These are phyloP conservation scores for Xiphydria camelus DNA, from an alignment of 2,888 invertebrate genomes.

Conservation along the genomic window DNA sequence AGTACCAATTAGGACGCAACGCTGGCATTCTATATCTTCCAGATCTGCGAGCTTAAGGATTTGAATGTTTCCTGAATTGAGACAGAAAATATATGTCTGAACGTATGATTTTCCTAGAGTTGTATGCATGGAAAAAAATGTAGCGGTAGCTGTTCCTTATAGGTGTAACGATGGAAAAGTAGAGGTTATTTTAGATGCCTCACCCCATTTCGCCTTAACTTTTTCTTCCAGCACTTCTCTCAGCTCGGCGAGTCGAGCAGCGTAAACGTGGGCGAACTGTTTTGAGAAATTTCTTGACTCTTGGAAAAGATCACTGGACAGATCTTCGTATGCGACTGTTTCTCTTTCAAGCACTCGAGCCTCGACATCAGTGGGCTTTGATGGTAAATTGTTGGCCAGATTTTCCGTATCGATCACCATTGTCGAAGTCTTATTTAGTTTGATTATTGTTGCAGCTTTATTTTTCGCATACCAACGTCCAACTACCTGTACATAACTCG, in stretches of 20 bases:
- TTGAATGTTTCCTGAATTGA: constrained; percentile 35
- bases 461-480: too few relatives aligned
- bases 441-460: too few relatives aligned
- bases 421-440: too few relatives aligned
- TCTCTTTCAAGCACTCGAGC: constrained; percentile 33
- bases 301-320: constrained; percentile 30
- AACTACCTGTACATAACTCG: too few relatives aligned
- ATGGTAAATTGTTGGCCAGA: neutral
- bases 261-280: constrained; percentile 89
- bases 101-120: neutral
- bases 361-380: constrained; percentile 14
- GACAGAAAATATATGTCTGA: neutral
- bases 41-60: constrained; percentile 70
- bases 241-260: constrained; percentile 73
- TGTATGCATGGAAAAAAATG: neutral
- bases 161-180: constrained; percentile 1
- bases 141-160: too few relatives aligned
- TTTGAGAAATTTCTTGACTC: constrained; percentile 54
- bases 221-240: constrained; percentile 66
- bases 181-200: too few relatives aligned
- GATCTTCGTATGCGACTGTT: constrained; percentile 29
- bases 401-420: neutral
- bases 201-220: constrained; percentile 71
- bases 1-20: constrained; percentile 85
- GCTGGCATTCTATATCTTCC: constrained; percentile 71